A percentile compares a stretch with the other conserved stretches of the same genome.
These are phyloP conservation scores for Capromys pilorides DNA, from an alignment of 2,797 vertebrate genomes.

Conservation along the genomic window DNA sequence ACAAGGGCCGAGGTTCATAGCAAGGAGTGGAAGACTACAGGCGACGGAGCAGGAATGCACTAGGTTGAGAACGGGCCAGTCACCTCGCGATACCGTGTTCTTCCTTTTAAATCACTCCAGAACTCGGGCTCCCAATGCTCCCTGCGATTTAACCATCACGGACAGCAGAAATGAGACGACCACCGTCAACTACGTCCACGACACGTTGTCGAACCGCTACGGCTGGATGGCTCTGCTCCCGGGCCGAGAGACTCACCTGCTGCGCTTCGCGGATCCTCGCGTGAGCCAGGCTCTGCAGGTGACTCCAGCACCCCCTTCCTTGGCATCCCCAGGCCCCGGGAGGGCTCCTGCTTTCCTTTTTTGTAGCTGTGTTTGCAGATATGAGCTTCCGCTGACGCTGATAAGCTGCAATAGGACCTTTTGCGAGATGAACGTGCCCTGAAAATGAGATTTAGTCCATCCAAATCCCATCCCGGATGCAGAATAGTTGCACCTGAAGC, in stretches of 20 bases:
- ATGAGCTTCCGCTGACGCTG: not conserved
- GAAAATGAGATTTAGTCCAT: not conserved
- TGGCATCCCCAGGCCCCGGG: not conserved
- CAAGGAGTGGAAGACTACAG: not conserved
- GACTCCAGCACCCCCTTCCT: not conserved
- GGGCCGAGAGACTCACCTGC: constrained; percentile 82
- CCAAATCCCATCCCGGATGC: constrained; percentile 45
- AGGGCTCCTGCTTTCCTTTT: not conserved
- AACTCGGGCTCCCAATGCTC: constrained; percentile 63
- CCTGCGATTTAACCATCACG: constrained; percentile 83
- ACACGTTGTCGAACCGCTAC: constrained; percentile 83
- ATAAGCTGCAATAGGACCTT: not conserved
- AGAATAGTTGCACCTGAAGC: not conserved
- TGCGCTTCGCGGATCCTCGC: constrained; percentile 79
- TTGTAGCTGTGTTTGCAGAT: not conserved
- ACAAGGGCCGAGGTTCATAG: not conserved
- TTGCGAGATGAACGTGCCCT: not conserved
- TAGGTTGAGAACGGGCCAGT: not conserved
- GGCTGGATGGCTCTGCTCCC: constrained; percentile 86
- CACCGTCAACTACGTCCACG: constrained; percentile 82
- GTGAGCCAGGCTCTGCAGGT: constrained; percentile 82
- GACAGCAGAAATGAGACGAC: constrained; percentile 84
- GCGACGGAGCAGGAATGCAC: not conserved
- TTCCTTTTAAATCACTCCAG: constrained; percentile 71
- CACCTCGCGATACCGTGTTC: not conserved